These are phyloP conservation scores for Osmerus mordax DNA, from an alignment of 2,113 vertebrate species.

Conservation along the genomic window DNA sequence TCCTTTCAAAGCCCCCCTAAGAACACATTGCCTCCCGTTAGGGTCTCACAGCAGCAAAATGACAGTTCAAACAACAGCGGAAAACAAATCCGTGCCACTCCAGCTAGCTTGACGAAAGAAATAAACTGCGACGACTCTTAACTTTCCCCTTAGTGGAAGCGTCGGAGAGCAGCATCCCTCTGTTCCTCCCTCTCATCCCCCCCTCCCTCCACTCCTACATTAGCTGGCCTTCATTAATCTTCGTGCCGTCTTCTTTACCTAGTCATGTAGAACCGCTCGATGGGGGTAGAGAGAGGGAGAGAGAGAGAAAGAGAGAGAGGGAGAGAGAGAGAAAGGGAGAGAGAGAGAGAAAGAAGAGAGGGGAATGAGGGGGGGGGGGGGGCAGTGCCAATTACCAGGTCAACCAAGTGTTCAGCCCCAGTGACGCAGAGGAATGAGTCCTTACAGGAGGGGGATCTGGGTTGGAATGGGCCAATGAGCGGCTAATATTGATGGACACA, in stretches of 20 bases:
- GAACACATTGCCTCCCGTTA: too few relatives aligned
- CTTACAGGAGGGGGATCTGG: conserved; percentile 38
- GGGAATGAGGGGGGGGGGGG: conserved; percentile 63
- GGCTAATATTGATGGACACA: not conserved
- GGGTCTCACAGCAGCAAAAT: not conserved
- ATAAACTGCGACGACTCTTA: not conserved
- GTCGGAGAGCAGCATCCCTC: not conserved
- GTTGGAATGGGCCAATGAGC: conserved; percentile 17
- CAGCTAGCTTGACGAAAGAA: not conserved
- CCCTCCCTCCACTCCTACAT: conserved; percentile 59
- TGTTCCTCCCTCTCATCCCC: conserved; percentile 52
- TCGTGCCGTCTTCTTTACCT: conserved; percentile 87
- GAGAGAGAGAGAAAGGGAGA: not conserved
- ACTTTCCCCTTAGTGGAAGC: not conserved
- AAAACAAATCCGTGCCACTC: not conserved
- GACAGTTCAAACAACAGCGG: not conserved
- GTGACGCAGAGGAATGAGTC: conserved; percentile 76
- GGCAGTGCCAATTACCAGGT: conserved; percentile 81
- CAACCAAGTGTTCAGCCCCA: conserved; percentile 81
- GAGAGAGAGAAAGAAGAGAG: conserved; percentile 65
- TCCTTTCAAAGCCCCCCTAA: too few relatives aligned
- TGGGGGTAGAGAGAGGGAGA: conserved; percentile 59
- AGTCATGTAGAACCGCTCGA: conserved; percentile 85
- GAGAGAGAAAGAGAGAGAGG: not conserved
- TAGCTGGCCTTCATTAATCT: conserved; percentile 84